Conservation (phyloP, 2,113 vertebrate genomes). For the Equus przewalskii region DNA sequence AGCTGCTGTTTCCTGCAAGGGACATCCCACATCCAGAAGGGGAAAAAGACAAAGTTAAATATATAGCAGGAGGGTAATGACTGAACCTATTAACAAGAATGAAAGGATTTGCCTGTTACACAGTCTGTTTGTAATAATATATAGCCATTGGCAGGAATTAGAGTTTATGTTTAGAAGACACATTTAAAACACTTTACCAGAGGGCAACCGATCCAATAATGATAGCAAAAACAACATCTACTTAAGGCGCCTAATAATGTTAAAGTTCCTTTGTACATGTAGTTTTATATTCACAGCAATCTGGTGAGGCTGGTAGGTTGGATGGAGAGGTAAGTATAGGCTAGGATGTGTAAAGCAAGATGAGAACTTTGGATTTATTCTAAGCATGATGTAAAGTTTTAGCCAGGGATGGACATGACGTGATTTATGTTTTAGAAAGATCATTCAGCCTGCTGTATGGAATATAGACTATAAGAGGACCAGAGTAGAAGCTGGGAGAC, state of each 20-base stretch:
- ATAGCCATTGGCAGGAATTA: constrained; percentile 60
- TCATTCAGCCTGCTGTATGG: not conserved
- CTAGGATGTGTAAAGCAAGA: not conserved
- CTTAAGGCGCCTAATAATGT: constrained; percentile 51
- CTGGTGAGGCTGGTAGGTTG: constrained; percentile 17
- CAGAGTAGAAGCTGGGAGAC: not conserved
- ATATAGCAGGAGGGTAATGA: constrained; percentile 68
- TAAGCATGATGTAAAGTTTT: constrained; percentile 55
- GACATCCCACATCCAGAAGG: constrained; percentile 71
- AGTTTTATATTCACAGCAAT: constrained; percentile 40
- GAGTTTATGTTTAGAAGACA: constrained; percentile 72
- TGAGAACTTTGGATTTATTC: constrained; percentile 27
- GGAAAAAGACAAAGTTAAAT: constrained; percentile 77
- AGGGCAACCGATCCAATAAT: constrained; percentile 28
- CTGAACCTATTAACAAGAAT: constrained; percentile 66
- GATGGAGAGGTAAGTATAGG: not conserved
- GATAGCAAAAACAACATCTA: not conserved
- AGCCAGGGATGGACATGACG: not conserved
- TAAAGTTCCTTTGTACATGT: constrained; percentile 7
- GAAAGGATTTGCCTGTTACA: constrained; percentile 57
- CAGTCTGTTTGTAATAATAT: constrained; percentile 58
- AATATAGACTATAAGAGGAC: not conserved
- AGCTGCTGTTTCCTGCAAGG: constrained; percentile 81
- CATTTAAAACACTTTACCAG: constrained; percentile 65
- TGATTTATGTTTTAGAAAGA: constrained; percentile 39